These are phyloP conservation scores for Parasteatoda lunata DNA, from an alignment of 2,888 invertebrate species.

Conservation along the genomic window DNA sequence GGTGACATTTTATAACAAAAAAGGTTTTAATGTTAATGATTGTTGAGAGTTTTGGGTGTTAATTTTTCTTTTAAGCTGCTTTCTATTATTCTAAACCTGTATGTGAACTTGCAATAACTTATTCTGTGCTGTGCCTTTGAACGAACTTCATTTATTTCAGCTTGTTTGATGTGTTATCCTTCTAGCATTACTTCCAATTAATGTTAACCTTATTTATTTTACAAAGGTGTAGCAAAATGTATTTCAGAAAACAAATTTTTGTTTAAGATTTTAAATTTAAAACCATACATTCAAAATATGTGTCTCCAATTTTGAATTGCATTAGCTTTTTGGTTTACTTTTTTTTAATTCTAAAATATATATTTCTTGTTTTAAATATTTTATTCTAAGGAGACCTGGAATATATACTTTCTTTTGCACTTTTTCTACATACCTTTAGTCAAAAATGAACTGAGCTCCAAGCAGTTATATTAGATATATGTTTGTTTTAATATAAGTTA, in stretches of 20 bases:
- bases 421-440: no score
- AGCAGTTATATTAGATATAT: no score
- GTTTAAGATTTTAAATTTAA: neutral
- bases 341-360: no score
- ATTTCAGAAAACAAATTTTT: conserved; percentile 7
- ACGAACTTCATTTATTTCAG: conserved; percentile 51
- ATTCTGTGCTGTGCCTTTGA: conserved; percentile 65
- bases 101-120: conserved; percentile 57
- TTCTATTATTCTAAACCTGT: conserved; percentile 51
- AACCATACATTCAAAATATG: no score
- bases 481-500: no score
- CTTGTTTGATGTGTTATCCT: conserved; percentile 67
- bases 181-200: conserved; percentile 60
- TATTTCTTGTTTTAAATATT: no score
- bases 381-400: no score
- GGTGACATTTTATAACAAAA: no score
- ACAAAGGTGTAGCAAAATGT: conserved; percentile 40
- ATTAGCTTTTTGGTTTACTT: no score
- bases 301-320: no score
- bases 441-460: no score
- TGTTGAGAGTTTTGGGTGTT: neutral
- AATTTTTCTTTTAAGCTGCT: conserved; percentile 45
- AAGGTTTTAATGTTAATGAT: neutral
- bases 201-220: conserved; percentile 55
- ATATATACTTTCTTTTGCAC: no score